Evolutionary conservation across 1,140 invertebrate genomes (phyloP), one percentile per base, ranked within the genome.

Genomic region (Ceratitis capitata): DNA sequence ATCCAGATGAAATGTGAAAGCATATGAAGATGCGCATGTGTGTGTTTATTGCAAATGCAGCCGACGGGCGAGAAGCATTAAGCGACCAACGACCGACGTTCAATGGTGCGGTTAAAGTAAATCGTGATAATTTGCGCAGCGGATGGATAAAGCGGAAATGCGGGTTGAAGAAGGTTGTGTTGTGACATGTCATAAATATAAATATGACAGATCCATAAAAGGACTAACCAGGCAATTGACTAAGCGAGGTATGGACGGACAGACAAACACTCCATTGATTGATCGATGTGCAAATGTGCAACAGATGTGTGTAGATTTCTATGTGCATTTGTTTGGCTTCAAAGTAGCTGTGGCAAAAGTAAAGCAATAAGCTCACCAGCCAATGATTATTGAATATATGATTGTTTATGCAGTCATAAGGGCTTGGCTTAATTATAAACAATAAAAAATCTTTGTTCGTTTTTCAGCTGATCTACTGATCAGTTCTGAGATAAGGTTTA

Each of bases 61-160:
- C 19, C 32, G 64, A 69, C 64, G 35, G 64, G 64, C 64, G 35
- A 39, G 64, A 69, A 42, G 64, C 35, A 69, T 39, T 69, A 42
- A 42, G 35, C 64, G 64, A 69, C 64, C 64, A 69, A n/a, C 35
- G 64, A 69, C 64, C 64, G 64, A 16, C 64, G 35, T 69, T 69
- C 39, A 69, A 69, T 69, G 35, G 35, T 69, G 64, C 64, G 64
- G 35, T 69, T 69, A 69, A 69, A 69, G 39, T 69, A 69, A 69
- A 69, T 69, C 64, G 64, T 69, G 64, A 69, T 69, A 69, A 69
- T 69, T 61, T 69, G 64, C 64, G 29, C 64, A 69, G 64, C 64
- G 35, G 64, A 69, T 69, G 35, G 35, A 69, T 19, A 14, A 32
- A 39, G 39, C 14, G 16, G 64, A 42, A 39, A 16, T 69, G 64